Evolutionary conservation across 2,888 invertebrate species (phyloP), one percentile per base, ranked within the genome.

Genomic region (Trichopria drosophilae): DNA sequence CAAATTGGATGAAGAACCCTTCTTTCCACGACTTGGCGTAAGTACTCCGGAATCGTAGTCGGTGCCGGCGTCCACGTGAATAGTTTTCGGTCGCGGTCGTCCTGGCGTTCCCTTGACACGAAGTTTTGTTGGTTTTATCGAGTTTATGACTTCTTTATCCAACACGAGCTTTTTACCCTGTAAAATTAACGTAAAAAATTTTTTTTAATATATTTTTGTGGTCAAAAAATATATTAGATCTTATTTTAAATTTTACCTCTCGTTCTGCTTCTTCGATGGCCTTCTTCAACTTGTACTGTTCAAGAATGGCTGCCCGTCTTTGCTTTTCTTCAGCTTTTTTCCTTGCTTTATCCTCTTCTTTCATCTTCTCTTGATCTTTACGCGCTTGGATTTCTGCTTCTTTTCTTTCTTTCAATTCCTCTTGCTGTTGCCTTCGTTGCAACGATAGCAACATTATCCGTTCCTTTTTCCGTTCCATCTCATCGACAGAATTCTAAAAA

Each of bases 381-480:
- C 89, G 81, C 44, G 86, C 84, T 43, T 88, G 86, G 6, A 85
- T 81, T 66, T 92, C 90, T 47, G 84, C 84, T 74, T 96, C 95
- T 67, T 93, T 91, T 26, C 86, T 82, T 59, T 87, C 86, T 57
- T 90, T 86, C 52, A 87, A 84, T 76, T 90, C 90, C 74, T 96
- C 96, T 64, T 91, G 92, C 60, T 93, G 88, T 73, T 93, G 93
- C 63, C 91, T 86, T 67, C 97, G 82, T 75, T 93, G 93, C 64
- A 93, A 78, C 9, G 95, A 94, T 68, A 90, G 79, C 75, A 93
- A 77, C 84, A 95, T 87, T 54, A 97, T 90, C 63, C 87, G 86
- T 74, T 95, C 93, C 72, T 94, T 95, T 72, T 90, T 94, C 56
- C 86, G 85, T 76, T 93, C 92, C 89, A 94, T 92, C 77, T 94